Percentiles rank a stretch among this genome's conserved stretches.
Conservation (phyloP, 2,888 invertebrate species). For the Apamea epomidion region DNA sequence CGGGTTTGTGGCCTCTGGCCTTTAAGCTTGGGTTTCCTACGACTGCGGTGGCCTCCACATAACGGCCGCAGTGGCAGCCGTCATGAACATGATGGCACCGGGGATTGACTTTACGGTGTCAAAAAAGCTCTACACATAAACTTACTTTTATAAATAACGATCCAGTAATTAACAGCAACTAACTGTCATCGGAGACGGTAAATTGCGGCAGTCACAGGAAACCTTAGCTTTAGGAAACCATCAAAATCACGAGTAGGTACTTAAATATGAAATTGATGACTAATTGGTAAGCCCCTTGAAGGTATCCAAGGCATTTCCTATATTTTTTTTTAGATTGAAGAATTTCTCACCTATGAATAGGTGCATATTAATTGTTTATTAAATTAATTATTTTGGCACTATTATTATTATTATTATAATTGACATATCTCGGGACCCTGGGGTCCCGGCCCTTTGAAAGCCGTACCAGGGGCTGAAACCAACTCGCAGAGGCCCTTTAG, state of each 20-base stretch:
- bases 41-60: not conserved
- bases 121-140: not conserved
- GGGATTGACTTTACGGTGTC: not conserved
- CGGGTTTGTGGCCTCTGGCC: slow-evolving; percentile 9
- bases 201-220: not conserved
- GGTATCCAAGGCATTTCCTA: no score
- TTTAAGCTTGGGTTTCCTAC: not conserved
- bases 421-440: no score
- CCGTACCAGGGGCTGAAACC: no score
- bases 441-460: no score
- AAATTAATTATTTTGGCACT: no score
- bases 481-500: no score
- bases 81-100: not conserved
- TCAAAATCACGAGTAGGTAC: not conserved
- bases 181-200: not conserved
- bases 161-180: no score
- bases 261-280: not conserved
- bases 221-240: not conserved
- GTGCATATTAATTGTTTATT: no score
- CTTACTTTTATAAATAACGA: not conserved
- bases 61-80: not conserved
- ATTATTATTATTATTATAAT: no score
- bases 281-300: slow-evolving; percentile 1
- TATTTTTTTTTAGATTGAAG: not conserved
- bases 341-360: no score